Evolutionary conservation across 2,888 invertebrate species (phyloP).

Genomic region (Julus scanicus): DNA sequence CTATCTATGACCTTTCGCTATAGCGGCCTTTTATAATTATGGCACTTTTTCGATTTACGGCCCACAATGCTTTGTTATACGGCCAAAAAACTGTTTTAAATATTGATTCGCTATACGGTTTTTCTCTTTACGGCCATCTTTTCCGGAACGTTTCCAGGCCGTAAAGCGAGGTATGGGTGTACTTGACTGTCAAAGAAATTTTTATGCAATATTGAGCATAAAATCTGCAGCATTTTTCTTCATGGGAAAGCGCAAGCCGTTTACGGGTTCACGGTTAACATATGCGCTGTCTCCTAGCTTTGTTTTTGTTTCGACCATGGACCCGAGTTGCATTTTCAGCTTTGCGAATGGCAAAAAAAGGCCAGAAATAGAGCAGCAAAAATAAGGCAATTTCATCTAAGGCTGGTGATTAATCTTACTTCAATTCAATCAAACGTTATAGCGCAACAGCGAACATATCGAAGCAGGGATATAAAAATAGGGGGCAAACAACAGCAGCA

Average conservation of each 20-base stretch:
- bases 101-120: too few species aligned
- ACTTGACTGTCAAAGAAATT: conserved; percentile 3
- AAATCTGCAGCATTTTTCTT: background rate
- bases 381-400: conserved; percentile 43
- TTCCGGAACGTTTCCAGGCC: too few species aligned
- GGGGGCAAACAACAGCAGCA: background rate
- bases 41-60: too few species aligned
- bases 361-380: conserved; percentile 26
- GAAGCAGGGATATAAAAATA: conserved; percentile 26
- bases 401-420: conserved; percentile 51
- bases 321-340: conserved; percentile 10
- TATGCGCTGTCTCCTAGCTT: conserved; percentile 1
- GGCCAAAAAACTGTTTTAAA: too few species aligned
- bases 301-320: background rate
- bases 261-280: background rate
- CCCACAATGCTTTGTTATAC: too few species aligned
- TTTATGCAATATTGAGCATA: background rate
- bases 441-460: conserved; percentile 11
- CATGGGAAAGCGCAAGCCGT: background rate
- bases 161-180: too few species aligned
- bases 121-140: too few species aligned
- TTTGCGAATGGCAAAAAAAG: background rate
- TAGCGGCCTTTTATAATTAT: too few species aligned
- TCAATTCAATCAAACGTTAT: conserved; percentile 48
- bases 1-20: too few species aligned